These are phyloP conservation scores for Cariama cristata DNA, from an alignment of 2,113 vertebrate species.

Conservation along the genomic window DNA sequence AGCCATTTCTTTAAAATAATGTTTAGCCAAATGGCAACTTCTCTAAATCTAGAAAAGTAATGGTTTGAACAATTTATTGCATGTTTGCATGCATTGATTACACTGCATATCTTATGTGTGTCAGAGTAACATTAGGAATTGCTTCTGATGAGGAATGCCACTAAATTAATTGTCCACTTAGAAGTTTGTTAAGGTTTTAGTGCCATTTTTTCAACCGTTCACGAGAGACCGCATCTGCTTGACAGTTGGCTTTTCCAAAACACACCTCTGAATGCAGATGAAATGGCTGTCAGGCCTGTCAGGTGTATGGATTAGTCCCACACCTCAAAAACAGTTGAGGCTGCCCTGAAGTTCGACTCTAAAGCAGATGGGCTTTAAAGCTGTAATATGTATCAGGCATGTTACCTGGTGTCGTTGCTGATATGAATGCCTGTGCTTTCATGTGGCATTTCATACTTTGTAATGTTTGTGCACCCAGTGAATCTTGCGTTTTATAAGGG, in stretches of 20 bases:
- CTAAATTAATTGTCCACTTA: not conserved
- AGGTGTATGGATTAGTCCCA: not conserved
- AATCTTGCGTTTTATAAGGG: not conserved
- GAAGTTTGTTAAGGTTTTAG: not conserved
- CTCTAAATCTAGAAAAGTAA: constrained; percentile 13
- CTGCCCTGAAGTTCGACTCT: not conserved
- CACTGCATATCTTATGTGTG: constrained; percentile 10
- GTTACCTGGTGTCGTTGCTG: not conserved
- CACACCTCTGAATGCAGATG: not conserved
- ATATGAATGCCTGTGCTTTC: not conserved
- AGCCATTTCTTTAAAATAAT: constrained; percentile 11
- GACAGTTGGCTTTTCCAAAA: not conserved
- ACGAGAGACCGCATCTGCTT: not conserved
- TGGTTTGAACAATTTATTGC: constrained; percentile 46
- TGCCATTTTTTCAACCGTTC: not conserved
- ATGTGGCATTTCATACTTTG: not conserved
- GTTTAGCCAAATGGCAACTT: not conserved
- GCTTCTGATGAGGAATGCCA: constrained; percentile 28
- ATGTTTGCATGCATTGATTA: constrained; percentile 60
- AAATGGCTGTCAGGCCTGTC: not conserved
- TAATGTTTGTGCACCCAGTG: not conserved
- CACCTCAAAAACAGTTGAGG: not conserved
- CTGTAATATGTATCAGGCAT: not conserved
- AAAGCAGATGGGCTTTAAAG: not conserved
- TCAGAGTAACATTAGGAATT: constrained; percentile 18